Evolutionary conservation across 2,113 vertebrate species (phyloP).

Genomic region (Saguinus imperator): DNA sequence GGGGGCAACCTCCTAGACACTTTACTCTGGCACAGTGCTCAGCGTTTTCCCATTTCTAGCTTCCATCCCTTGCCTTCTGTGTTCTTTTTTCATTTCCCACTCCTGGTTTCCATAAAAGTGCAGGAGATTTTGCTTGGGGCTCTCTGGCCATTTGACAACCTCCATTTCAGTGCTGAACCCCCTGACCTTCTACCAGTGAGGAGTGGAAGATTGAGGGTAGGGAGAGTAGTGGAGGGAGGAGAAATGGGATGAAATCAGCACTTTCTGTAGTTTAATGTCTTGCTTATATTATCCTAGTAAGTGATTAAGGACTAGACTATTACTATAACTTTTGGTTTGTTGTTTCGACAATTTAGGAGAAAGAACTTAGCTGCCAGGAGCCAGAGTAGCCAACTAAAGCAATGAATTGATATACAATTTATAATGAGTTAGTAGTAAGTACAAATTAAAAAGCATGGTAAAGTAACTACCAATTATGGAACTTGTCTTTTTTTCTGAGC

Average conservation of each 20-base stretch:
- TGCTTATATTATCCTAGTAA: neutral
- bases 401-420: neutral
- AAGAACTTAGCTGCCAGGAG: neutral
- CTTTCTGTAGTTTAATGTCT: neutral
- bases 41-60: neutral
- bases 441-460: neutral
- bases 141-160: neutral
- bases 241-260: fast-evolving
- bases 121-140: fast-evolving
- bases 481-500: neutral
- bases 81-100: neutral
- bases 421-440: neutral
- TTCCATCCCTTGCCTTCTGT: fast-evolving
- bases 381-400: neutral
- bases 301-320: neutral
- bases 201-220: fast-evolving
- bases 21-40: neutral
- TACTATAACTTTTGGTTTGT: neutral
- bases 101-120: neutral
- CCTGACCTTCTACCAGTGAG: neutral
- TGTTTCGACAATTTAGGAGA: neutral
- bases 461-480: neutral
- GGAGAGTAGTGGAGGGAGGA: fast-evolving
- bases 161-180: neutral
- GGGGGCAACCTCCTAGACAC: neutral